Base-by-base conservation (phyloP, 2,797 vertebrate genomes). In the Xenentodon cancila region DNA sequence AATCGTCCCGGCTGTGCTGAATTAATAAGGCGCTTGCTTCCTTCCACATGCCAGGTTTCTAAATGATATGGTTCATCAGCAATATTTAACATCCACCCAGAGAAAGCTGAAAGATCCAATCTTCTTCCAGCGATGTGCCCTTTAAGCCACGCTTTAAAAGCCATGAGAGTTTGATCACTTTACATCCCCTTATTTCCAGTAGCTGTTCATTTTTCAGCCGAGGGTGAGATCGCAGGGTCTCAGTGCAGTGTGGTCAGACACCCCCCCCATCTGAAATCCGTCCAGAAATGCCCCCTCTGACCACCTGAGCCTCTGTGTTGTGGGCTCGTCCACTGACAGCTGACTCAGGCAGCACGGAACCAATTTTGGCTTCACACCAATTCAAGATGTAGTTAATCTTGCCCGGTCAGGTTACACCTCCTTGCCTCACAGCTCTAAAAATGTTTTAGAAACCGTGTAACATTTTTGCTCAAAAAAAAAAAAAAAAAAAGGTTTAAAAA, bases 291-390 rank as follows among this genome's bases (percentile, higher is more conserved):
- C 61, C 32, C 47, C 16, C 32, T 71, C 64, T 46, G 40, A 65
- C 73, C 85, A 88, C 77, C 87, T 85, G 85, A 87, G 82, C 84
- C 84, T 79, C 76, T n/a, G 60, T 6, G 8, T 9, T 47, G 50
- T 34, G 7, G 9, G 53, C 53, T 53, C 3, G 44, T 81, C 62
- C 60, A 50, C 66, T 71, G 64, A 49, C 55, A 68, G 64, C 58
- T 13, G 18, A 69, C 46, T 67, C 73, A 66, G 59, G 60, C 64
- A 53, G 74, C 73, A 68, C 76, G 69, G 70, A 85, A 71, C 75
- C 64, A 77, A 83, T 86, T 73, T 68, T 75, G 57, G 67, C 77
- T 85, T 85, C 80, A 83, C 84, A 84, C 84, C 84, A 84, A 76
- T 89, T 80, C 64, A 61, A 86, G 77, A 73, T 71, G 34, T 7